Conservation (phyloP, 2,888 invertebrate genomes). For the Callinectes sapidus region DNA sequence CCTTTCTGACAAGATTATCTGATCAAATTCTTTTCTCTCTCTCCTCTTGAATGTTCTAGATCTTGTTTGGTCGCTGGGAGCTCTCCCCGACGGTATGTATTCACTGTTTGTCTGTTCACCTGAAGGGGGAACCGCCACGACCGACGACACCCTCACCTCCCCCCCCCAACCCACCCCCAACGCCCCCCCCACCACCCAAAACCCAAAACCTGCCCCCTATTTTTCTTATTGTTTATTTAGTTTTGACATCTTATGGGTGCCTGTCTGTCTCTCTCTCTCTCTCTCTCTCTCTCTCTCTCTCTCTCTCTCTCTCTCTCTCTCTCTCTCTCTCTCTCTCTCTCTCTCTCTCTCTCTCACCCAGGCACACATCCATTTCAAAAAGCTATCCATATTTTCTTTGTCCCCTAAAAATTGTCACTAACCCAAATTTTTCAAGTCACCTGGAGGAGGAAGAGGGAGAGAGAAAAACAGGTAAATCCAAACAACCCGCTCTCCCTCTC, state of each 20-base stretch:
- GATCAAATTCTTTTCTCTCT: slow-evolving; percentile 73
- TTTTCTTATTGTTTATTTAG: neutral
- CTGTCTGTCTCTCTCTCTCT: neutral
- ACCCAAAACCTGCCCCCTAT: too few species aligned
- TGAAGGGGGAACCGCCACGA: slow-evolving; percentile 37
- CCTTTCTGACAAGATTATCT: slow-evolving; percentile 71
- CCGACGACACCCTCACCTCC: neutral
- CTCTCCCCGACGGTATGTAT: slow-evolving; percentile 96
- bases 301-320: slow-evolving; percentile 20
- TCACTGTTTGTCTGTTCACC: slow-evolving; percentile 47
- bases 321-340: slow-evolving; percentile 27
- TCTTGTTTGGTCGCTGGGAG: slow-evolving; percentile 99
- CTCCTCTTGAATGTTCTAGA: slow-evolving; percentile 83
- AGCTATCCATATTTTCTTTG: neutral
- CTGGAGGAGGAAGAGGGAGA: neutral
- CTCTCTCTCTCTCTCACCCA: neutral
- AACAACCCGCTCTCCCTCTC: neutral
- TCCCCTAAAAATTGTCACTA: neutral
- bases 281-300: neutral
- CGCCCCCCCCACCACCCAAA: too few species aligned
- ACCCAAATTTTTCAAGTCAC: neutral
- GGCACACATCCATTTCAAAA: neutral
- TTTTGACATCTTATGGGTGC: neutral
- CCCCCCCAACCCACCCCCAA: neutral
- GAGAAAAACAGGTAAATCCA: neutral